These are phyloP conservation scores for Sebastes kiyomatsui DNA, from an alignment of 2,797 vertebrate species.

Conservation along the genomic window DNA sequence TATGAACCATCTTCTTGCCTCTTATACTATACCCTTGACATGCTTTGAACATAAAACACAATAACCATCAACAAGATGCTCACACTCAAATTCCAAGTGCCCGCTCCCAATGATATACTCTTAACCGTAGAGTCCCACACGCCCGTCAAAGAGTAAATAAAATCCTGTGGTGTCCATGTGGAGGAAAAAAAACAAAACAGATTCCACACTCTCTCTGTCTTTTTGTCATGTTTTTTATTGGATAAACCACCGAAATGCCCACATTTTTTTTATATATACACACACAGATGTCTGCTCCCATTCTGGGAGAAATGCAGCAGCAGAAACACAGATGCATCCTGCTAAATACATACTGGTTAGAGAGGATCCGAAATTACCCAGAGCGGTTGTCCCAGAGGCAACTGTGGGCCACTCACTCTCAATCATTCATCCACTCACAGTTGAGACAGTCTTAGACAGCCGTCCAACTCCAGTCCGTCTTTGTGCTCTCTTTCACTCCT, in stretches of 20 bases:
- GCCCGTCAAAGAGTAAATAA: conserved; percentile 49
- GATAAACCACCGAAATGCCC: conserved; percentile 69
- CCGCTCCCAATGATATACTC: conserved; percentile 28
- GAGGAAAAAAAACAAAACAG: conserved; percentile 43
- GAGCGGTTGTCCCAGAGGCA: conserved; percentile 47
- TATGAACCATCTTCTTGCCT: neutral
- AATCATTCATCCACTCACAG: conserved; percentile 43
- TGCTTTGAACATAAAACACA: conserved; percentile 50
- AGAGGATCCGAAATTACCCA: conserved; percentile 53
- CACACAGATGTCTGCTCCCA: conserved; percentile 35
- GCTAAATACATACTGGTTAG: conserved; percentile 47
- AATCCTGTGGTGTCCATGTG: conserved; percentile 49
- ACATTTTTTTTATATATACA: conserved; percentile 39
- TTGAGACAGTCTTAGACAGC: conserved; percentile 44
- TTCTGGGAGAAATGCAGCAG: conserved; percentile 31
- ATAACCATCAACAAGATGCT: conserved; percentile 53
- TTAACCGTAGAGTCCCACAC: conserved; percentile 18
- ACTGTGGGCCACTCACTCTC: conserved; percentile 29
- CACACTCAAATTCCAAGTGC: conserved; percentile 35
- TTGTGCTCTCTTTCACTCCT: conserved; percentile 40
- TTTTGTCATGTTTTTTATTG: conserved; percentile 72
- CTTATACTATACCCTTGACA: neutral
- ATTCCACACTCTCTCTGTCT: conserved; percentile 51
- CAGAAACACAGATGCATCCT: conserved; percentile 51
- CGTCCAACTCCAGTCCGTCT: conserved; percentile 13